Base-by-base conservation (phyloP, 2,888 invertebrate species). In the Siphlonurus alternatus region DNA sequence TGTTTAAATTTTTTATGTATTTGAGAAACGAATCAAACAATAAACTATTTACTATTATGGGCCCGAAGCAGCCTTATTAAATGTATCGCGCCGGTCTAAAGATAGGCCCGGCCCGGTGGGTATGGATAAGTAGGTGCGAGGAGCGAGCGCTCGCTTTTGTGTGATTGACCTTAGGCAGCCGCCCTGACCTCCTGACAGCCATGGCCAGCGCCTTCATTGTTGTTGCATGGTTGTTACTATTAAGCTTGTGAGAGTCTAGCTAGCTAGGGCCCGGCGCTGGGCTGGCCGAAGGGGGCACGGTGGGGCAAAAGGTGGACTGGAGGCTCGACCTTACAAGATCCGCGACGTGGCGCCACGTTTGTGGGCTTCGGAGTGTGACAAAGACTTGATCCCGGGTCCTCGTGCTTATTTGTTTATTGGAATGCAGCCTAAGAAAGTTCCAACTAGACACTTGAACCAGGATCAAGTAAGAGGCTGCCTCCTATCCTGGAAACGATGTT, bases 121-220 rank as follows among this genome's bases (percentile, higher is more conserved):
- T 60, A 24, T 23, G 2, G 60, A 23, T 60, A 15, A 22, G 2
- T 23, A 23, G 23, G 23, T 23, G 24, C 60, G 3, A 60, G 60
- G 60, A 60, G 60, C 60, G 18, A 64, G 61, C 51, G 64, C 53
- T 61, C 60, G 54, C 56, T 64, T 64, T 64, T 64, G 64, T 64
- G 61, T 22, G n/a, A 18, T 18, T 60, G 60, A 22, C 18, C n/a
- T n/a, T 60, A 38, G 15, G 15, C 15, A 10, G 38, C 15, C 38
- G 5, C 7, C 15, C 38, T 38, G 38, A 38, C 15, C 7, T 38
- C 38, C 38, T 38, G 38, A 38, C 15, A 38, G 38, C 38, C 15
- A 10, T 10, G 5, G 5, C 15, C 38, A 10, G 15, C 38, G 38
- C 15, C 38, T 38, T 38, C 5, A 38, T 38, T 38, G 38, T 38